A percentile compares a stretch with the other conserved stretches of the same genome.
Evolutionary conservation across 2,113 vertebrate genomes (phyloP).

Genomic region (Crotalus helleri): DNA sequence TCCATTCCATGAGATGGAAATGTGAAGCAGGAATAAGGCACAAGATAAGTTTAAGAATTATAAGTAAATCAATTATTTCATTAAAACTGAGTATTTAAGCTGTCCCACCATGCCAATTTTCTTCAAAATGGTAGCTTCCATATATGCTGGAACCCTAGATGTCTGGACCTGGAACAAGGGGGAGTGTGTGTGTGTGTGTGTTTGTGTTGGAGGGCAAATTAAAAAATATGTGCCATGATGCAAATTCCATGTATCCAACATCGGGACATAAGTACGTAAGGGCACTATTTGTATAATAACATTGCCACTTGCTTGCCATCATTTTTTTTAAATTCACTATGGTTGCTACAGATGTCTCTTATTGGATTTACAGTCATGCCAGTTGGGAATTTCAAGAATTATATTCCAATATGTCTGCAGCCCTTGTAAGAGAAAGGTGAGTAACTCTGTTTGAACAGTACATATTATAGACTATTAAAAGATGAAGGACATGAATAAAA

Average conservation of each 20-base stretch:
- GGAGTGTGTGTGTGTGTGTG: too few relatives aligned
- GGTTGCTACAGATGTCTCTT: not conserved
- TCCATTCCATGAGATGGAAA: not conserved
- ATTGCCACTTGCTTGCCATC: not conserved
- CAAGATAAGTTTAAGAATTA: not conserved
- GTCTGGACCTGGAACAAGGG: not conserved
- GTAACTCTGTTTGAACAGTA: not conserved
- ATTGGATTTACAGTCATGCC: not conserved
- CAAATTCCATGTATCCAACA: not conserved
- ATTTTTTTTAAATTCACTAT: not conserved
- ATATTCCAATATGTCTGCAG: not conserved
- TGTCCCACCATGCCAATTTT: not conserved
- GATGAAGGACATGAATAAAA: not conserved
- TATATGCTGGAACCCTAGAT: not conserved
- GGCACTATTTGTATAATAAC: not conserved
- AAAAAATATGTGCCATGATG: not conserved
- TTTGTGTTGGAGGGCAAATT: too few relatives aligned
- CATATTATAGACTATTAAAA: not conserved
- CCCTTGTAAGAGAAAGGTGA: not conserved
- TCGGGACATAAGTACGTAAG: not conserved
- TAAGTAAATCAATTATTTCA: not conserved
- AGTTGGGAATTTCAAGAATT: not conserved
- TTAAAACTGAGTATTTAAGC: not conserved
- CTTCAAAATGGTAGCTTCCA: not conserved
- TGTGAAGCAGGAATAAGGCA: not conserved